Base-by-base conservation (phyloP, 2,113 vertebrate species). In the Thalassoma bifasciatum region DNA sequence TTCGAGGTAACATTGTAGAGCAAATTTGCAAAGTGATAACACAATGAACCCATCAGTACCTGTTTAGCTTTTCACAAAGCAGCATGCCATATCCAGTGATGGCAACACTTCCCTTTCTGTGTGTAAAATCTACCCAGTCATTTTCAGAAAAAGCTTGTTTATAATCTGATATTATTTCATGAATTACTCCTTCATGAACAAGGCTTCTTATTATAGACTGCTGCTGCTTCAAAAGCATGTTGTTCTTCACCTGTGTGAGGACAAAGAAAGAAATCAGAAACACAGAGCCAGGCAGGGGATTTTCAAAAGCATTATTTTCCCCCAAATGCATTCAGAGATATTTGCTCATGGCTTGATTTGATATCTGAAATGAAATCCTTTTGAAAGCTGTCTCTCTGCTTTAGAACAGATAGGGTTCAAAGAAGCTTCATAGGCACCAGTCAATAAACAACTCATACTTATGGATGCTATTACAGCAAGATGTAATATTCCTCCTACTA, bases 361-460 rank as follows among this genome's bases (percentile, higher is more conserved):
- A 78, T 64, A 83, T 81, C 62, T 22, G 58, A 61, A 82, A 75
- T 77, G 36, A 82, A 73, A 88, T 76, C 49, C 52, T 86, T 66
- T 49, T 73, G 40, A 75, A 82, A 69, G 30, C 26, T 37, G 47
- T 69, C 58, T 57, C 58, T 64, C 30, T 42, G 14, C 68, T 42
- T 77, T 34, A 14, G 40, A 50, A 76, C 13, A 66, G 23, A 85
- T 62, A 12, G 11, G 26, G 30, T 75, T 86, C 58, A 82, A 75
- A 75, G 56, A 66, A 0, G 2, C 57, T 59, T 88, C 60, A 59
- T 21, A 64, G 59, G 58, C 56, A 50, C 64, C 22, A 50, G 51
- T 70, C 66, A 72, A 84, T 72, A 82, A 82, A 83, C 58, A 82
- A 50, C 59, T 76, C 60, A 73, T 75, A 66, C 63, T 52, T 70